Percentiles rank a stretch among this genome's conserved stretches.
phyloP scores from a whole-genome alignment of 2,888 invertebrate genomes.

The Pristionchus entomophagus region DNA sequence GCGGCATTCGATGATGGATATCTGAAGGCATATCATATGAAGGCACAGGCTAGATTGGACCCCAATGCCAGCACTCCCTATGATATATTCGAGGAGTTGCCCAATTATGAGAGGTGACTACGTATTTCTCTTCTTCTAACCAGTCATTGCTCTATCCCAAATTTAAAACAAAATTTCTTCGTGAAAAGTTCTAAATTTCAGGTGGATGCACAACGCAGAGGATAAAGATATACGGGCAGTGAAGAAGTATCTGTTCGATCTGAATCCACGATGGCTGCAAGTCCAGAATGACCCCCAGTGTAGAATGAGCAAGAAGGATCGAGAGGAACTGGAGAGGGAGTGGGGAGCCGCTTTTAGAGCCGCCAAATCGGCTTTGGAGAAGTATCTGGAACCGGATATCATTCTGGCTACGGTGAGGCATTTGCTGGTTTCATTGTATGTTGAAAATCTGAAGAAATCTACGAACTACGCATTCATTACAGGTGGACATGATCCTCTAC shows the following conservation, averaged over 20 bases:
- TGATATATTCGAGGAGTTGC: conserved; percentile 29
- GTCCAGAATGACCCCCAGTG: neutral
- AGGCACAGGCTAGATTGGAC: neutral
- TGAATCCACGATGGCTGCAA: conserved; percentile 12
- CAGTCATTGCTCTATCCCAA: too few relatives aligned
- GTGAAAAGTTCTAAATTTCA: neutral
- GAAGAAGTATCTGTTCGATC: neutral
- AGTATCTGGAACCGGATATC: conserved; percentile 23
- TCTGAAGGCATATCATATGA: conserved; percentile 12
- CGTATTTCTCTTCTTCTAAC: neutral
- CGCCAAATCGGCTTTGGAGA: neutral
- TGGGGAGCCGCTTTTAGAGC: neutral
- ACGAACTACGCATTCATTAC: neutral
- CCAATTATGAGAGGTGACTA: conserved; percentile 25
- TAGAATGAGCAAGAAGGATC: neutral
- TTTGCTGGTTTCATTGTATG: neutral
- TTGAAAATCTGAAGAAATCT: too few relatives aligned
- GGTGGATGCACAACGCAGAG: conserved; percentile 6
- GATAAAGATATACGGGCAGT: neutral
- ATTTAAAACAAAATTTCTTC: too few relatives aligned
- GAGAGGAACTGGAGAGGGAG: conserved; percentile 10
- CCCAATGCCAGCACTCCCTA: neutral
- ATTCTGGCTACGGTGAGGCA: neutral
- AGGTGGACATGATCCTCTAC: conserved; percentile 34
- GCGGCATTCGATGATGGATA: neutral